Evolutionary conservation across 2,888 invertebrate genomes (phyloP), one percentile per base, ranked within the genome.

Genomic region (Copidosoma aretas): DNA sequence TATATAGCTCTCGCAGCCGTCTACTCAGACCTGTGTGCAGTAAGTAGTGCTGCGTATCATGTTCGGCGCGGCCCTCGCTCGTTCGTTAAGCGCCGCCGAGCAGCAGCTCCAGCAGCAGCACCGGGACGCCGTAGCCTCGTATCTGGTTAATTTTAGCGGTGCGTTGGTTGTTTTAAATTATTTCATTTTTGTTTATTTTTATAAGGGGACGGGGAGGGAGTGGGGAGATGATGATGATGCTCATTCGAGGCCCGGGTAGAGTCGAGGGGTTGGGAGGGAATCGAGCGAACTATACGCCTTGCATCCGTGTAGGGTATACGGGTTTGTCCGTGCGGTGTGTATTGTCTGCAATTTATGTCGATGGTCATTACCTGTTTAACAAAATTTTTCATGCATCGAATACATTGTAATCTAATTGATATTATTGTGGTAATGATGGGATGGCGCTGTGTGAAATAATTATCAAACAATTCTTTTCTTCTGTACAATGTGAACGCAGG

Each of bases 131-230:
- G 78, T 78, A 75, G 77, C 77, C 75, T 80, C 72, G 74, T 80
- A 80, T 75, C 80, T 80, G 73, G 78, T 79, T 67, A 80, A 79
- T 76, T 65, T 80, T 64, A 79, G 77, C 68, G 77, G 77, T 79
- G 75, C 21, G 77, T 79, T 32, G 32, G 8, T 32, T 32, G 32
- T 32, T 32, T 32, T 5, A 32, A 32, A 32, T 5, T 32, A 5
- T 32, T 32, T 32, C 3, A 5, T 32, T 8, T 32, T 32, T 32
- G 32, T 32, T 5, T n/a, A n/a, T n/a, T 32, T 32, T 32, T 32
- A 32, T 5, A 32, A 32, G 8, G 32, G 3, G 32, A 32, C 4
- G 32, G 32, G 32, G 32, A 32, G 32, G 32, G 32, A 8, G 32
- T 5, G 32, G 32, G 8, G 32, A 32, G 32, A 5, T 32, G n/a